Base-by-base conservation (phyloP, 2,113 vertebrate species). In the Cebus imitator region DNA sequence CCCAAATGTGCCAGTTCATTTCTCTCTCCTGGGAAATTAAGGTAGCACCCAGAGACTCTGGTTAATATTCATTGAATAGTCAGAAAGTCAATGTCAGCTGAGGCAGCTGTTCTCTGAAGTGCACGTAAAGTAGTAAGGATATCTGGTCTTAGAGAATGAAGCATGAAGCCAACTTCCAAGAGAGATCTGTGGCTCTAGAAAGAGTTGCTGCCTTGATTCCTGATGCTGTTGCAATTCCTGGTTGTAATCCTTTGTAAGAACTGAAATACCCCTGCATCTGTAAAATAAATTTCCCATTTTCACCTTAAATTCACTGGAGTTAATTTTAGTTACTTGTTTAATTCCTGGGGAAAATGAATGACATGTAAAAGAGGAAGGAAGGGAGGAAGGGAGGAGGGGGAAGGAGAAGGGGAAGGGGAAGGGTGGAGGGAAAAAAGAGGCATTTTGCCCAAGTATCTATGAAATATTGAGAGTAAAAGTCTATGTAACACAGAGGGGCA, bases 241-340 rank as follows among this genome's bases (percentile, higher is more conserved):
- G 12, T 92, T 55, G 25, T 52, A 84, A 70, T 72, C 13, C 5
- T 32, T 35, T 21, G 27, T 45, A 66, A 80, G 21, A 18, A 17
- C 52, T 90, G 13, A 79, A 37, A 37, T 76, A 75, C 18, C 32
- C 18, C 20, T 94, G 75, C 35, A 30, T n/a, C 43, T 64, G 14
- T 40, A 80, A 30, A 66, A 12, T 75, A 70, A 50, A 14, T 68
- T 80, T 55, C 37, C 86, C 43, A 76, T 68, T 81, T 61, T 94
- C 30, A 87, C 14, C 55, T 35, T 81, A 82, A 58, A 40, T 11
- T 86, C 43, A 35, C 21, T 87, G 27, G 27, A n/a, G 2, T 91
- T 82, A 9, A 58, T 82, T 82, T 82, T 87, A 37, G n/a, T 70
- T 87, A 58, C 73, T 81, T 81, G 27, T 55, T 81, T 92, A 81